Evolutionary conservation across 2,888 invertebrate genomes (phyloP).

Genomic region (Myathropa florea): DNA sequence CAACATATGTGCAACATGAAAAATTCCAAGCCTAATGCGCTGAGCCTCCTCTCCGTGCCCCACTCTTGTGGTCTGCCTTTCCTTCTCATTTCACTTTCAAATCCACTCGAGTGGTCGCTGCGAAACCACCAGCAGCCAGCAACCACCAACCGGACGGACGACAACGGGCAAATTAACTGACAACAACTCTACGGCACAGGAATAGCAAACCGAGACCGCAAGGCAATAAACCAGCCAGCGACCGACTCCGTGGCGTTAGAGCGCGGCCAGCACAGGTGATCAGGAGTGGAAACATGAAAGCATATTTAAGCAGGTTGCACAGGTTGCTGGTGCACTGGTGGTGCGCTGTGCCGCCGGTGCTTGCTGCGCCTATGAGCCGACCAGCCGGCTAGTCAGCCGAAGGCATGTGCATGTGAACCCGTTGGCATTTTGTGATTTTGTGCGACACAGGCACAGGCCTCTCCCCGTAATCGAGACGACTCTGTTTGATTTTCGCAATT

Average conservation of each 20-base stretch:
- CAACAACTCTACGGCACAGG: conserved; percentile 47
- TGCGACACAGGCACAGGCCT: conserved; percentile 3
- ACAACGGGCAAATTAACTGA: conserved; percentile 48
- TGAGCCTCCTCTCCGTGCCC: background rate
- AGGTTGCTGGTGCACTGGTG: conserved; percentile 6
- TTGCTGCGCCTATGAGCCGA: background rate
- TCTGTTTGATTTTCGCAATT: conserved; percentile 41
- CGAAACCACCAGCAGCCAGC: background rate
- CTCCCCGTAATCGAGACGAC: conserved; percentile 22
- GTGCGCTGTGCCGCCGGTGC: background rate
- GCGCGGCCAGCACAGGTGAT: conserved; percentile 55
- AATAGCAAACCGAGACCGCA: conserved; percentile 41
- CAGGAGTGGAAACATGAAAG: conserved; percentile 54
- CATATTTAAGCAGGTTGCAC: conserved; percentile 50
- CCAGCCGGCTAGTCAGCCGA: background rate
- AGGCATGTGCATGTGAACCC: conserved; percentile 56
- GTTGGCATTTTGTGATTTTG: conserved; percentile 50
- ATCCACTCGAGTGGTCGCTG: conserved; percentile 52
- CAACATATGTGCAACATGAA: conserved; percentile 51
- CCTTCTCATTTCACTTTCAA: conserved; percentile 58
- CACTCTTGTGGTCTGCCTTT: background rate
- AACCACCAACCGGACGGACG: conserved; percentile 32
- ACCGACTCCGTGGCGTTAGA: conserved; percentile 48
- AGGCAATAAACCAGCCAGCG: conserved; percentile 11
- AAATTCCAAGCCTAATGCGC: conserved; percentile 25